Evolutionary conservation across 1,140 invertebrate genomes (phyloP).

Genomic region (Zaprionus kolodkinae): DNA sequence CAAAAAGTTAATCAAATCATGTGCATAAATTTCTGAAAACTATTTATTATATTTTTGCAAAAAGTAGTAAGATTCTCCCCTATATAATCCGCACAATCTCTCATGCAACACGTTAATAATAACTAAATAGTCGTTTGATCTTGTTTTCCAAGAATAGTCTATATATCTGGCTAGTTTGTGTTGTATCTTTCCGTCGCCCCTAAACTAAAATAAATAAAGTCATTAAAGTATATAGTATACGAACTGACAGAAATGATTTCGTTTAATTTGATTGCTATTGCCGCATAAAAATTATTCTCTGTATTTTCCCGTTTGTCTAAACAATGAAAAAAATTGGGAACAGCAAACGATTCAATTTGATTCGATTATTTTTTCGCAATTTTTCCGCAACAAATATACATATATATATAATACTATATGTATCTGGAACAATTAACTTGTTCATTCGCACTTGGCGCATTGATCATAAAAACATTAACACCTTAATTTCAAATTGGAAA

Average conservation of each 20-base stretch:
- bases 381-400: constrained; percentile 11
- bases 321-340: neutral
- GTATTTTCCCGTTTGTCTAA: neutral
- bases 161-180: neutral
- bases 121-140: neutral
- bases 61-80: too few species aligned
- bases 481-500: constrained; percentile 22
- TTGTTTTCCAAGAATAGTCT: neutral
- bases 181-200: neutral
- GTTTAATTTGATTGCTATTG: constrained; percentile 2
- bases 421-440: constrained; percentile 55
- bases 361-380: constrained; percentile 26
- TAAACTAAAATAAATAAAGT: constrained; percentile 2
- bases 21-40: too few species aligned
- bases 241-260: constrained; percentile 5
- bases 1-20: too few species aligned
- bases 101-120: neutral
- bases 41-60: too few species aligned
- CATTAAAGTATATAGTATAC: constrained; percentile 5
- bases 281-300: neutral
- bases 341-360: neutral
- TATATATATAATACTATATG: too few species aligned
- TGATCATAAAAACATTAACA: constrained; percentile 62
- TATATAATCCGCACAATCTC: neutral
- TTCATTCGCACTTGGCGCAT: constrained; percentile 54